A percentile compares a stretch with the other conserved stretches of the same genome.
Conservation (phyloP, 2,888 invertebrate species). For the Drosophila atripex region DNA sequence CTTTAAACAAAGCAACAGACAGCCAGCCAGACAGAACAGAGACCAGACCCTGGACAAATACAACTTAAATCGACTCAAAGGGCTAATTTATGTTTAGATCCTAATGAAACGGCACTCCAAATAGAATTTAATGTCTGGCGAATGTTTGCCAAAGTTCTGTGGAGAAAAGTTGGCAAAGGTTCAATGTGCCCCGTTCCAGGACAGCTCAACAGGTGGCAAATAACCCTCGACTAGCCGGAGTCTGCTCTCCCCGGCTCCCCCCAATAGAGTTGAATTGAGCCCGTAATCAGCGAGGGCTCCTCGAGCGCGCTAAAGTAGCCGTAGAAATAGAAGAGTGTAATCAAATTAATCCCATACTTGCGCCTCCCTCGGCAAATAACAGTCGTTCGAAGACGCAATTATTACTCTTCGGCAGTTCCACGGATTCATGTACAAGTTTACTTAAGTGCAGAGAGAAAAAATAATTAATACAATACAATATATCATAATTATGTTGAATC, state of each 20-base stretch:
- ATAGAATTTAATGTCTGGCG: slow-evolving; percentile 38
- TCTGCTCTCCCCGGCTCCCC: background rate
- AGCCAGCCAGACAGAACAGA: slow-evolving; percentile 9
- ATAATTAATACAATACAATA: background rate
- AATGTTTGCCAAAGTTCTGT: slow-evolving; percentile 29
- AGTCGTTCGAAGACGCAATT: slow-evolving; percentile 53
- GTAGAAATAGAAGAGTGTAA: slow-evolving; percentile 44
- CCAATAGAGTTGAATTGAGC: background rate
- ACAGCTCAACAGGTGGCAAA: slow-evolving; percentile 29
- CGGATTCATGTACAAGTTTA: slow-evolving; percentile 4
- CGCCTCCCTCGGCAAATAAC: slow-evolving; percentile 50
- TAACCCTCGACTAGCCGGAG: background rate
- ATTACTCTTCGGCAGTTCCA: slow-evolving; percentile 46
- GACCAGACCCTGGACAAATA: slow-evolving; percentile 9
- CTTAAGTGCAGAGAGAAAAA: background rate
- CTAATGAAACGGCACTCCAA: slow-evolving; percentile 34
- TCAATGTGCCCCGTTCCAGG: background rate
- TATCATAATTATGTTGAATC: background rate
- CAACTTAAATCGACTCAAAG: slow-evolving; percentile 36
- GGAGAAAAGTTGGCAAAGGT: slow-evolving; percentile 3
- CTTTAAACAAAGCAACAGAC: slow-evolving; percentile 44
- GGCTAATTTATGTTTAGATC: slow-evolving; percentile 40
- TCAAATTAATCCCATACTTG: slow-evolving; percentile 71
- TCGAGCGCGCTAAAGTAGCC: slow-evolving; percentile 53
- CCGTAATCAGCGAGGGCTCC: slow-evolving; percentile 19